phyloP scores from a whole-genome alignment of 2,888 invertebrate genomes.

The Caenorhabditis zanzibari region DNA sequence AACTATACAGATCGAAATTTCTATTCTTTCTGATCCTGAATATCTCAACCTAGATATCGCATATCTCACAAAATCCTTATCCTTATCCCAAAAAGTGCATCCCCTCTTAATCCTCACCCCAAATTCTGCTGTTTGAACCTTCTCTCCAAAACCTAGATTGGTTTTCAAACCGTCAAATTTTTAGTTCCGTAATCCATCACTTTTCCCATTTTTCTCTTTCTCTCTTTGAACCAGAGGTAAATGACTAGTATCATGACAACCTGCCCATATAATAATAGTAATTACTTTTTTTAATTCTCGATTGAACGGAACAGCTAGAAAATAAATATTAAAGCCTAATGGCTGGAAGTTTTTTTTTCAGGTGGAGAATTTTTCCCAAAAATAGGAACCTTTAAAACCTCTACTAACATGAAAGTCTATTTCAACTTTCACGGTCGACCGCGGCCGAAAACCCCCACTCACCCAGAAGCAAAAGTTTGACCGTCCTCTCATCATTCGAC shows the following conservation, averaged over 20 bases:
- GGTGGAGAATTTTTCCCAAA: no score
- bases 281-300: background rate
- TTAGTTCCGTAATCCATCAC: conserved; percentile 15
- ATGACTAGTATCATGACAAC: conserved; percentile 1
- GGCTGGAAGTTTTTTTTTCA: no score
- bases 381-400: no score
- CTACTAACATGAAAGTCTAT: no score
- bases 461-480: conserved; percentile 81
- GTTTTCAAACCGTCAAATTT: background rate
- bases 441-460: no score
- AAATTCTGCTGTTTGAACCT: background rate
- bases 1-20: no score
- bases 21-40: no score
- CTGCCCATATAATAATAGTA: background rate
- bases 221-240: background rate
- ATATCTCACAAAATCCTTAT: background rate
- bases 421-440: no score
- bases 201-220: background rate
- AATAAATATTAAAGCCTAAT: no score
- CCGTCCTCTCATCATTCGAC: conserved; percentile 75
- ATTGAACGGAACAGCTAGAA: background rate
- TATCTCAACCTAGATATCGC: no score
- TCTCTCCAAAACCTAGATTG: background rate
- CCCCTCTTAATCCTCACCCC: background rate
- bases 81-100: background rate